Evolutionary conservation across 2,888 invertebrate species (phyloP).

Genomic region (Nasonia oneida): DNA sequence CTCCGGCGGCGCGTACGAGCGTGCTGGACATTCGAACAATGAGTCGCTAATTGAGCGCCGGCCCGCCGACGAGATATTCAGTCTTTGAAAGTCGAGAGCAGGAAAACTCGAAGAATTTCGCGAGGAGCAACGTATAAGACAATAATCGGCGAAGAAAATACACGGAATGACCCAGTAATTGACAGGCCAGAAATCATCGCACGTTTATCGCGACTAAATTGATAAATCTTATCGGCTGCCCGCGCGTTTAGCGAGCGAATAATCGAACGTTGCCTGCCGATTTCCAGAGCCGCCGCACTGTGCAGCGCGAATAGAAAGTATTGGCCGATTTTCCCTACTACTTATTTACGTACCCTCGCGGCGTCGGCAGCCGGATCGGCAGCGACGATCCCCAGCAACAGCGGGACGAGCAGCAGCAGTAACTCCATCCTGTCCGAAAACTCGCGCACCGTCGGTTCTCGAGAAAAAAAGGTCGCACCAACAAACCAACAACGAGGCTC

Average conservation of each 20-base stretch:
- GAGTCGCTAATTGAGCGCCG: neutral
- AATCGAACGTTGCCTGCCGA: neutral
- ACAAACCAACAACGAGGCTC: neutral
- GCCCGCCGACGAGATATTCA: neutral
- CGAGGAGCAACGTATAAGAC: conserved; percentile 11
- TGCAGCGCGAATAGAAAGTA: neutral
- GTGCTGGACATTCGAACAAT: conserved; percentile 1
- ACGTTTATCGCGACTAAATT: conserved; percentile 53
- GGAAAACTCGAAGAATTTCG: conserved; percentile 18
- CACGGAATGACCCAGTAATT: conserved; percentile 60
- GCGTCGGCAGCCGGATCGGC: neutral
- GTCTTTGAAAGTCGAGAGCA: neutral
- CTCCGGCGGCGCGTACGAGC: neutral
- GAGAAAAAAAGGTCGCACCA: neutral
- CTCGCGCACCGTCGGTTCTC: neutral
- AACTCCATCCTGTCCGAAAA: neutral
- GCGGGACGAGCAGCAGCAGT: neutral
- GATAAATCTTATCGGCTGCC: conserved; percentile 58
- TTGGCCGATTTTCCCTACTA: no score
- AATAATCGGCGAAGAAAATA: conserved; percentile 49
- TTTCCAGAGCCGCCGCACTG: neutral
- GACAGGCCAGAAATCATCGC: conserved; percentile 59
- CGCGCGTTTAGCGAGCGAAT: neutral
- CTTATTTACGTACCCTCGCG: conserved; percentile 41
- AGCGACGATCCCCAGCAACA: neutral